These are phyloP conservation scores for Scopus umbretta DNA, from an alignment of 2,113 vertebrate species.

Conservation along the genomic window DNA sequence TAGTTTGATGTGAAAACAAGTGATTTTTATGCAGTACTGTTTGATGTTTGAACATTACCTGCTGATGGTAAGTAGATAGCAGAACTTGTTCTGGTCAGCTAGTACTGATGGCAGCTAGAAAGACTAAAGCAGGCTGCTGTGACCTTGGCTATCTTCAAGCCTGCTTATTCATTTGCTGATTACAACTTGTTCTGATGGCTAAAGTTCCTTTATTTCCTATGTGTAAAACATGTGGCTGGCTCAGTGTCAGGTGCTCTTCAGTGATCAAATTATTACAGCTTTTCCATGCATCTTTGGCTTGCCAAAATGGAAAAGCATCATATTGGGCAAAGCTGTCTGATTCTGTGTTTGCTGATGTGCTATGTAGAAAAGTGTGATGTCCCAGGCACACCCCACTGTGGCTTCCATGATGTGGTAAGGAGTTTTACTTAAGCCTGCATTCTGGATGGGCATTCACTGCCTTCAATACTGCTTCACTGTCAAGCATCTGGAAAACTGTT, in stretches of 20 bases:
- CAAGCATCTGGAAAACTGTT: not conserved
- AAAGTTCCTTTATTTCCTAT: not conserved
- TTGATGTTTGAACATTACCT: not conserved
- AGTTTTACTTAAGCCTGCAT: not conserved
- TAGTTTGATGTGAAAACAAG: conserved; percentile 46
- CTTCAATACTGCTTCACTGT: not conserved
- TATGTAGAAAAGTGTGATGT: not conserved
- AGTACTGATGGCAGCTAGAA: not conserved
- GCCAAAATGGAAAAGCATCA: not conserved
- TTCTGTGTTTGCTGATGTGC: not conserved
- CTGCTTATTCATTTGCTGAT: not conserved
- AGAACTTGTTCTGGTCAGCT: conserved; percentile 29
- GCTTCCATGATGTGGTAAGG: not conserved
- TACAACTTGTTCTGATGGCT: not conserved
- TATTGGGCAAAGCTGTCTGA: not conserved
- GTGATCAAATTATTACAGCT: not conserved
- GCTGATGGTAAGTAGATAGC: conserved; percentile 33
- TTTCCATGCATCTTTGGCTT: not conserved
- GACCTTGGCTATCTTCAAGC: conserved; percentile 13
- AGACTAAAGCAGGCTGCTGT: not conserved
- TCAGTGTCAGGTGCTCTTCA: conserved; percentile 13
- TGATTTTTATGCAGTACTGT: not conserved
- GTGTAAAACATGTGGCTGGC: not conserved
- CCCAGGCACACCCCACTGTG: rapidly evolving
- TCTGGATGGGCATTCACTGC: not conserved